A percentile compares a stretch with the other conserved stretches of the same genome.
These are phyloP conservation scores for Parambassis ranga DNA, from an alignment of 2,797 vertebrate species.

Conservation along the genomic window DNA sequence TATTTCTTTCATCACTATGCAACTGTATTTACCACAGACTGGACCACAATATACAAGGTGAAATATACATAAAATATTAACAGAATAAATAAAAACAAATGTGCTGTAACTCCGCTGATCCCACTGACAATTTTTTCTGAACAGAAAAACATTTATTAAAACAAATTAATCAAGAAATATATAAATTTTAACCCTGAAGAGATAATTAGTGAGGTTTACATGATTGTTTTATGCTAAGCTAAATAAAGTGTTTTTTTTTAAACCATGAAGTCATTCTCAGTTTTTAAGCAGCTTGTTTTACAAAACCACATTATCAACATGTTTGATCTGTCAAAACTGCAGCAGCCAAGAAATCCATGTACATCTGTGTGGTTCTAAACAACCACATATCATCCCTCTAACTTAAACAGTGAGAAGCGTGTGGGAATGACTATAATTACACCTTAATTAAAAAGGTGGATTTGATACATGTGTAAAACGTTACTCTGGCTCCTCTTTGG, in stretches of 20 bases:
- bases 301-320: not conserved
- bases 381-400: not conserved
- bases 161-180: no score
- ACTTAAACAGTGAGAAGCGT: conserved; percentile 1
- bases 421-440: conserved; percentile 26
- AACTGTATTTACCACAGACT: conserved; percentile 35
- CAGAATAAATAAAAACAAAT: conserved; percentile 50
- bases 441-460: conserved; percentile 36
- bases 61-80: not conserved
- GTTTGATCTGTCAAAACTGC: not conserved
- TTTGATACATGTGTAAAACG: conserved; percentile 9
- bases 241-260: no score
- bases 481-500: conserved; percentile 36
- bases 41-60: conserved; percentile 23
- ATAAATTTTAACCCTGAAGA: no score
- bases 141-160: no score
- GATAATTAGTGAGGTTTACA: no score
- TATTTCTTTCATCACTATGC: no score
- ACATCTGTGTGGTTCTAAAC: not conserved
- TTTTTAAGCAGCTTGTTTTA: no score
- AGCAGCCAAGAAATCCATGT: not conserved
- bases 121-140: not conserved
- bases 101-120: conserved; percentile 11
- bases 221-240: no score
- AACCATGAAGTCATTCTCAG: no score